Percentiles rank a stretch among this genome's conserved stretches.
Conservation (phyloP, 2,113 vertebrate species). For the Apus apus region DNA sequence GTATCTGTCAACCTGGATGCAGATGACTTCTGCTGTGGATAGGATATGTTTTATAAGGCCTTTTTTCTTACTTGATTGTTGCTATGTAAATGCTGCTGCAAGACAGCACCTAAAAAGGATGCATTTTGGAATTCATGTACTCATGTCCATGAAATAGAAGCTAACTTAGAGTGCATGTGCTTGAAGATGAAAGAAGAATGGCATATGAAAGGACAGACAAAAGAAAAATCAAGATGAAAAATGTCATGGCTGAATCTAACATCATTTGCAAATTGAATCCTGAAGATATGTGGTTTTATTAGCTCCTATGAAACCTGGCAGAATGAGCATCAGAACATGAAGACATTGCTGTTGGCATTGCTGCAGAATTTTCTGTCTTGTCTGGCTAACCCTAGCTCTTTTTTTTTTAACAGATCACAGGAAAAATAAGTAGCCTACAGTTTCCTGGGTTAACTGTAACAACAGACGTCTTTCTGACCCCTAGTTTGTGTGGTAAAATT, state of each 20-base stretch:
- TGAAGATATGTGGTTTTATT: not conserved
- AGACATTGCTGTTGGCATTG: not conserved
- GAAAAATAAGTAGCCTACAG: not conserved
- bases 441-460: not conserved
- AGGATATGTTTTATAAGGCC: not conserved
- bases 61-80: not conserved
- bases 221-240: constrained; percentile 6
- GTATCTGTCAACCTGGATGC: not conserved
- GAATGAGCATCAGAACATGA: not conserved
- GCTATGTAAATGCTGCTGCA: not conserved
- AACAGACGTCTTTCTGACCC: not conserved
- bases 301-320: not conserved
- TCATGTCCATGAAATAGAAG: not conserved
- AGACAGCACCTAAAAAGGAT: not conserved
- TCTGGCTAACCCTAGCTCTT: not conserved
- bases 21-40: not conserved
- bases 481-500: not conserved
- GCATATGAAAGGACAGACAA: not conserved
- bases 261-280: not conserved
- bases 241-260: not conserved
- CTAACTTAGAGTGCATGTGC: not conserved
- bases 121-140: not conserved
- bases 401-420: not conserved
- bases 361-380: not conserved
- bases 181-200: not conserved